These are phyloP conservation scores for Tinea trinotella DNA, from an alignment of 2,888 invertebrate genomes.

Conservation along the genomic window DNA sequence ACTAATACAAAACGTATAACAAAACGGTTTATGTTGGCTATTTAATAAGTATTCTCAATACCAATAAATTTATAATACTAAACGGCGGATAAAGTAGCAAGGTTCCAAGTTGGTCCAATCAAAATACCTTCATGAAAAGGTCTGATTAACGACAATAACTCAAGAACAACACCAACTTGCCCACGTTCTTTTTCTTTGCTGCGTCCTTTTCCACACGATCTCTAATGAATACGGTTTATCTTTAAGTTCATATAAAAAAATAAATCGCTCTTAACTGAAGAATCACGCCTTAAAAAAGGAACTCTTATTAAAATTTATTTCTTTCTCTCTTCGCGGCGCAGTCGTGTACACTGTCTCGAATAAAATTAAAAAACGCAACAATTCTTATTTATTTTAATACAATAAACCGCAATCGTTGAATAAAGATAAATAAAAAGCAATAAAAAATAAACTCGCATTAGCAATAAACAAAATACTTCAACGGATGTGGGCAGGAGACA, in stretches of 20 bases:
- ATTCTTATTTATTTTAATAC: constrained; percentile 74
- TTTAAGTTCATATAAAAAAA: constrained; percentile 69
- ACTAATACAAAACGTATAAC: background rate
- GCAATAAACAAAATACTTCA: constrained; percentile 74
- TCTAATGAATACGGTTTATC: constrained; percentile 72
- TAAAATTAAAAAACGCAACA: constrained; percentile 72
- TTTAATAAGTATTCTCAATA: background rate
- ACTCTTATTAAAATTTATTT: constrained; percentile 73
- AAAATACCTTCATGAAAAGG: constrained; percentile 50
- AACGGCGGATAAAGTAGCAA: background rate
- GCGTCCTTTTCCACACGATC: constrained; percentile 67
- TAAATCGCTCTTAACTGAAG: constrained; percentile 72
- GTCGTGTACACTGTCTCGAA: constrained; percentile 68
- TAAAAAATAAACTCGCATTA: constrained; percentile 73
- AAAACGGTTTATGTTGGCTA: background rate
- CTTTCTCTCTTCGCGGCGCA: constrained; percentile 64
- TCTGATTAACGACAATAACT: constrained; percentile 69
- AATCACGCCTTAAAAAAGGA: constrained; percentile 73
- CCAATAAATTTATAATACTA: background rate
- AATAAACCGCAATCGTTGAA: constrained; percentile 73
- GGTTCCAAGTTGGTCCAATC: constrained; percentile 41
- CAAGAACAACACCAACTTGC: constrained; percentile 61
- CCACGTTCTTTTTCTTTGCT: constrained; percentile 66
- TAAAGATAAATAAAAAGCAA: constrained; percentile 73
- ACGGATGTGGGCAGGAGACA: constrained; percentile 68